A percentile compares a stretch with the other conserved stretches of the same genome.
phyloP scores from a whole-genome alignment of 37 sponge, comb jelly and placozoan genomes.

The Cliona cf. orientalis region DNA sequence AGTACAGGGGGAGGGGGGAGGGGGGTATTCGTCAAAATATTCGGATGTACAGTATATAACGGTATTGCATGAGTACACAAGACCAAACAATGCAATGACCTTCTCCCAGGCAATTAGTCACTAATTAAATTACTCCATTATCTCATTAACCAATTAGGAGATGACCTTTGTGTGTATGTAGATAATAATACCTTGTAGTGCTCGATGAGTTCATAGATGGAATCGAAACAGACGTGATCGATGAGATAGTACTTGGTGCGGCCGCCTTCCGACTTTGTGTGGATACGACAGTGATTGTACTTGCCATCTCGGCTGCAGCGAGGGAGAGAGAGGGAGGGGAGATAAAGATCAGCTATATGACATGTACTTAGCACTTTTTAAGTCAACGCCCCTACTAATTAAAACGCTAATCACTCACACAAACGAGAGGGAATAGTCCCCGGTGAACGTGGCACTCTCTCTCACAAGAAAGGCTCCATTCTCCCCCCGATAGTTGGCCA shows the following conservation, averaged over 20 bases:
- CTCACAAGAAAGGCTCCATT: slow-evolving; percentile 94
- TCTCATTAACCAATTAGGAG: no score
- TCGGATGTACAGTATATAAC: no score
- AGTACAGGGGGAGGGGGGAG: neutral
- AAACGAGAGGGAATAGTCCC: slow-evolving; percentile 93
- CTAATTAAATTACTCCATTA: no score
- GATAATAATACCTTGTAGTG: slow-evolving; percentile 68
- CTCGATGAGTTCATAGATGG: slow-evolving; percentile 84
- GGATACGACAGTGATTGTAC: slow-evolving; percentile 83
- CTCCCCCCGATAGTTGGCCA: slow-evolving; percentile 71
- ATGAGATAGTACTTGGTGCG: slow-evolving; percentile 82
- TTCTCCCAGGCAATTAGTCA: no score
- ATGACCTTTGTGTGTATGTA: neutral
- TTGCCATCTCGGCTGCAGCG: slow-evolving; percentile 54
- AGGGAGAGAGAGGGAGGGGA: neutral
- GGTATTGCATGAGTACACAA: neutral
- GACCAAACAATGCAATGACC: no score
- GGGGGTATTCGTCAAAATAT: neutral
- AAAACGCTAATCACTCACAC: slow-evolving; percentile 45
- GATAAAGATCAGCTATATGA: neutral
- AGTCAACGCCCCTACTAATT: neutral
- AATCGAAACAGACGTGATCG: slow-evolving; percentile 88
- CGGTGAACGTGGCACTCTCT: slow-evolving; percentile 92
- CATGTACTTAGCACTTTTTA: neutral
- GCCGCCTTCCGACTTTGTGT: slow-evolving; percentile 79